Base-by-base conservation (phyloP, 2,888 invertebrate genomes). In the Lepidocyrtoides sp. region DNA sequence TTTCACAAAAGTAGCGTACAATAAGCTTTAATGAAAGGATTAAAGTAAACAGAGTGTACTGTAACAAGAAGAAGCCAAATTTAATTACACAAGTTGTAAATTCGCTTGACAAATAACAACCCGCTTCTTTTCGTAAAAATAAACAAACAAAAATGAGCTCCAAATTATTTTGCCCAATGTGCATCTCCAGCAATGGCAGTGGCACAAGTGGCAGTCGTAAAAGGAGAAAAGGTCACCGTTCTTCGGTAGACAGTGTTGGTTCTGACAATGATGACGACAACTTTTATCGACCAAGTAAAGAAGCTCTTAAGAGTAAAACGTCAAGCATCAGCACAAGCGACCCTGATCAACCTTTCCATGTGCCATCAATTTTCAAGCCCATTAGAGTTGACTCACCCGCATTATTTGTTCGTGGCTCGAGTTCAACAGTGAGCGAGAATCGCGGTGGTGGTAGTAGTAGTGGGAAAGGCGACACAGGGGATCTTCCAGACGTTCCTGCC, bases 331-430 rank as follows among this genome's bases (percentile, higher is more conserved):
- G 91, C 17, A 92, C 89, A 17, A 91, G 88, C 87, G 91, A 91
- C 48, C 87, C 90, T 41, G 87, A 86, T 51, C 89, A 92, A 89
- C 91, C 89, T 72, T 91, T 91, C 87, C 88, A 89, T 83, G 91
- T 93, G 66, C 93, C 94, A 69, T 92, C 93, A 66, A 93, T 93
- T 85, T 93, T 94, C 85, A 92, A 92, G 83, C 93, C 93, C 14
- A 94, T 93, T 91, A 89, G 92, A 86, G 94, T 94, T 29, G 93
- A 94, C 81, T 93, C 94, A 8, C 92, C 93, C 17, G 93, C 93
- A 29, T 44, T 94, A 66, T 91, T 91, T 75, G 89, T 89, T 81
- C 89, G 51, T n/a, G 85, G 90, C 36, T 91, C 91, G 17, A 86
- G 72, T 32, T 91, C 91, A 69, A 91, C 91, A 72, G 86, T 90